These are phyloP conservation scores for Epizoanthus fatuus DNA, from an alignment of 92 coral and sea anemone species.

Conservation along the genomic window DNA sequence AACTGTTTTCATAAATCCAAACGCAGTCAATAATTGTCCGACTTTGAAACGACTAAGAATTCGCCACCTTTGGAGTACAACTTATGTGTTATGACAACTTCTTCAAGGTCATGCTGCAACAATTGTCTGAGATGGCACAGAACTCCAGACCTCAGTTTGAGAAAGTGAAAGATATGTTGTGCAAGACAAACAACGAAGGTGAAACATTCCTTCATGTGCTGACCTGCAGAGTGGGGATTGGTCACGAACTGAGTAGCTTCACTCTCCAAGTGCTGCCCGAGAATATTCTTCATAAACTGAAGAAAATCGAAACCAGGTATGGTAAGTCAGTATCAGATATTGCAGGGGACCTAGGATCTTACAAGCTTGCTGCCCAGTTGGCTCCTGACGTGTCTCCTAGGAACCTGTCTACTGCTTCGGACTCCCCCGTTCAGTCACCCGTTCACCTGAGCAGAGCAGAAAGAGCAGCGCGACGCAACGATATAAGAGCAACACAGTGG, in stretches of 20 bases:
- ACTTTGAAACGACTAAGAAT: too few species aligned
- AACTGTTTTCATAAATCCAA: too few species aligned
- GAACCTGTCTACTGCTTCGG: background rate
- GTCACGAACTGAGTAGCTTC: conserved; percentile 23
- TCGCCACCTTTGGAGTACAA: too few species aligned
- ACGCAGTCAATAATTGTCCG: too few species aligned
- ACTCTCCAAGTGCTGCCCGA: conserved; percentile 6
- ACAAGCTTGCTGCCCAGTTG: conserved; percentile 38
- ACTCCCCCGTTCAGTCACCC: background rate
- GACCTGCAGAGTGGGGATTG: conserved; percentile 42
- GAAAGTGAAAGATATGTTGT: conserved; percentile 29
- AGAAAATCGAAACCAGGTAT: conserved; percentile 32
- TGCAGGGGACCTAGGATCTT: conserved; percentile 23
- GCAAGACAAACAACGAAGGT: conserved; percentile 26
- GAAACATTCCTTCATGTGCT: conserved; percentile 37
- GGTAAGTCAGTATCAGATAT: conserved; percentile 23
- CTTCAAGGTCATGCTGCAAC: conserved; percentile 31
- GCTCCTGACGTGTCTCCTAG: background rate
- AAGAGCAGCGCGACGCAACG: conserved; percentile 31
- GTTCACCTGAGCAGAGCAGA: conserved; percentile 4
- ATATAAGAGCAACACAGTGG: conserved; percentile 24
- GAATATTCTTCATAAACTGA: conserved; percentile 12
- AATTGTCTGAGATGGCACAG: conserved; percentile 20
- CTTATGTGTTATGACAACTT: conserved; percentile 16
- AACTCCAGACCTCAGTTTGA: conserved; percentile 14